phyloP scores from a whole-genome alignment of 2,888 invertebrate species.

The Rhimphoctona megacephalus region DNA sequence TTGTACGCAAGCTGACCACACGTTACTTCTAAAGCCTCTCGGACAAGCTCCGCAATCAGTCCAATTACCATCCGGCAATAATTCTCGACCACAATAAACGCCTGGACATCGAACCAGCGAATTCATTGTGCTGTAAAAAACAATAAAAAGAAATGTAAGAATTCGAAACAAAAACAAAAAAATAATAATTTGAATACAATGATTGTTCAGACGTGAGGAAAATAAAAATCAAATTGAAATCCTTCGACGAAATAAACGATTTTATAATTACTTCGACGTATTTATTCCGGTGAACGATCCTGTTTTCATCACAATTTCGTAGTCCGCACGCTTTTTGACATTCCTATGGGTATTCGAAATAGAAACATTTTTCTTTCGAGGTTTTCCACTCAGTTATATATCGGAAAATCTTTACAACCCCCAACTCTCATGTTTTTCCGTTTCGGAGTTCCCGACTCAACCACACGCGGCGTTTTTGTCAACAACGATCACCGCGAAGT shows the following conservation, averaged over 20 bases:
- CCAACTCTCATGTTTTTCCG: background rate
- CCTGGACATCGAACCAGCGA: conserved; percentile 89
- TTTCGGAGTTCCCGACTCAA: background rate
- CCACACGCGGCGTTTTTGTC: background rate
- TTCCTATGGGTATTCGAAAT: background rate
- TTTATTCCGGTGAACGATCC: background rate
- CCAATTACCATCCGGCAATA: conserved; percentile 89
- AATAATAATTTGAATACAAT: background rate
- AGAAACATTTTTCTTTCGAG: background rate
- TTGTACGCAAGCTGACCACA: conserved; percentile 90
- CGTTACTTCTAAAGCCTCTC: conserved; percentile 91
- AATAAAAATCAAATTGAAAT: background rate
- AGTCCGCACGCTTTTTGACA: background rate
- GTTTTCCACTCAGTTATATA: background rate
- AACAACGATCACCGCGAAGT: background rate
- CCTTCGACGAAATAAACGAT: background rate
- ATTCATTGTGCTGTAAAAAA: conserved; percentile 70
- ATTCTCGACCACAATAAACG: conserved; percentile 92
- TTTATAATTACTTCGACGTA: conserved; percentile 1
- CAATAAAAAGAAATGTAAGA: background rate
- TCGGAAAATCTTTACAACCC: background rate
- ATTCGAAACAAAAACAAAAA: background rate
- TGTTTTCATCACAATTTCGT: background rate
- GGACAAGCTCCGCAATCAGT: conserved; percentile 95
- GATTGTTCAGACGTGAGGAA: background rate